Evolutionary conservation across 2,797 vertebrate genomes (phyloP).

Genomic region (Anas capensis): DNA sequence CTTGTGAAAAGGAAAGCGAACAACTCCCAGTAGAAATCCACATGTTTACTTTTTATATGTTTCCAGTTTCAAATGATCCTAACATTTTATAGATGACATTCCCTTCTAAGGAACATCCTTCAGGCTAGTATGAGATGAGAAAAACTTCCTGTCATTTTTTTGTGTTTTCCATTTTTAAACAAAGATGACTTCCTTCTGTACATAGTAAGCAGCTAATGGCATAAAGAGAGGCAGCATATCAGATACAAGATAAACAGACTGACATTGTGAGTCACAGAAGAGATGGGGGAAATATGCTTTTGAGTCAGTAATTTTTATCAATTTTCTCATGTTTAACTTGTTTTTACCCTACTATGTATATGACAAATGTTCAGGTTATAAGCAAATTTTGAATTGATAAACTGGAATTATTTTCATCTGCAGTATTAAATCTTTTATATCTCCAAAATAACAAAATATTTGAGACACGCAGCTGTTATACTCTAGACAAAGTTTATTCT

Average conservation of each 20-base stretch:
- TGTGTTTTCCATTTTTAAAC: background rate
- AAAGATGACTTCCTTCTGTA: background rate
- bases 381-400: background rate
- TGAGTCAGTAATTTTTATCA: background rate
- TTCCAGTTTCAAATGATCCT: background rate
- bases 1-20: background rate
- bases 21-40: background rate
- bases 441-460: background rate
- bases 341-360: background rate
- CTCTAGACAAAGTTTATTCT: background rate
- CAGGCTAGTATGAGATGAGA: background rate
- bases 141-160: background rate
- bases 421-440: background rate
- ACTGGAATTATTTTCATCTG: background rate
- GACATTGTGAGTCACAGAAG: background rate
- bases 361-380: background rate
- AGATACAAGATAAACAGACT: background rate
- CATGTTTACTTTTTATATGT: background rate
- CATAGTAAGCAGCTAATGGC: background rate
- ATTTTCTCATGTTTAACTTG: background rate
- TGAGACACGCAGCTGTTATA: background rate
- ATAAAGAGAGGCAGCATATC: background rate
- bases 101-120: background rate
- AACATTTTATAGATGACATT: background rate
- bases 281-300: background rate